Conservation (phyloP, 2,797 vertebrate species). For the Gymnodraco acuticeps region DNA sequence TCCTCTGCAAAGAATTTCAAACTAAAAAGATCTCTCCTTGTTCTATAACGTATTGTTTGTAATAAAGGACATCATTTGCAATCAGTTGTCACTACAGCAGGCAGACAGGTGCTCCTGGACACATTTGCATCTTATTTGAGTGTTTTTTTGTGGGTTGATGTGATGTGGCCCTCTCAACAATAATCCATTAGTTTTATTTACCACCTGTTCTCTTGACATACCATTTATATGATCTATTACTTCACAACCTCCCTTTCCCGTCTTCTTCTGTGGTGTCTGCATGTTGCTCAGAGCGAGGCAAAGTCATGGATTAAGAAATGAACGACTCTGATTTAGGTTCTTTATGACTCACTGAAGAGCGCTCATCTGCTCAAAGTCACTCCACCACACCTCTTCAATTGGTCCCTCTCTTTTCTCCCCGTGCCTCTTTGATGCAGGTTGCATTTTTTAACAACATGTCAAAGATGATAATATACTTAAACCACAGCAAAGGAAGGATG, state of each 20-base stretch:
- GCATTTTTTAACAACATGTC: conserved; percentile 20
- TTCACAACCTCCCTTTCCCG: conserved; percentile 71
- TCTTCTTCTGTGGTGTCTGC: conserved; percentile 82
- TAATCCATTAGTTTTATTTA: background rate
- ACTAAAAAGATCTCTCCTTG: background rate
- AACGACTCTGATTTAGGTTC: conserved; percentile 89
- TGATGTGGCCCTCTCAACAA: conserved; percentile 19
- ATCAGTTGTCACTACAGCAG: background rate
- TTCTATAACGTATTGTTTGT: background rate
- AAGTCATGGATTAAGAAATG: conserved; percentile 90
- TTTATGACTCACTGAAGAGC: conserved; percentile 86
- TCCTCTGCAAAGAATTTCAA: background rate
- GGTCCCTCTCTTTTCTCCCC: conserved; percentile 21
- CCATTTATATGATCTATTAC: conserved; percentile 37
- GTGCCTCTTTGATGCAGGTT: conserved; percentile 17
- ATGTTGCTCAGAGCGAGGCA: conserved; percentile 89
- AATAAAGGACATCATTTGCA: background rate
- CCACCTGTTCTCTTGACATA: conserved; percentile 22
- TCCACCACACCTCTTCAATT: conserved; percentile 31
- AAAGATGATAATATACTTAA: conserved; percentile 23
- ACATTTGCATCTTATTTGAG: background rate
- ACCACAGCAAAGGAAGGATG: conserved; percentile 12
- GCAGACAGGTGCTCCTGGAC: too few relatives aligned
- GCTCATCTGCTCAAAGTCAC: conserved; percentile 73
- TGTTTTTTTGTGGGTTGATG: background rate